Evolutionary conservation across 2,113 vertebrate species (phyloP).

Genomic region (Athene noctua): DNA sequence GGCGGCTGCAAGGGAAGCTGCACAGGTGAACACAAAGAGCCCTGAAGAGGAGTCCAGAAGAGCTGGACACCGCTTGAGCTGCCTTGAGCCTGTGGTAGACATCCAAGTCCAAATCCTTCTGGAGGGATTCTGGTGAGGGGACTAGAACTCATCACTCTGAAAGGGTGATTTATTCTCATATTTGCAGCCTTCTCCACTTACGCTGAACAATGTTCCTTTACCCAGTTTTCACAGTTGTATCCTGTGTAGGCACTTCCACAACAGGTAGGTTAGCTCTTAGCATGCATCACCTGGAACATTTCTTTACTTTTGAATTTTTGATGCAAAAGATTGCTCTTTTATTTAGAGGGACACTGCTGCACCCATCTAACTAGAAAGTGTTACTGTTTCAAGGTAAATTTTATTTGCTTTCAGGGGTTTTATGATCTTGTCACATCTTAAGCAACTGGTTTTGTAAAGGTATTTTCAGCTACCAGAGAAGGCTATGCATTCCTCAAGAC

Average conservation of each 20-base stretch:
- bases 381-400: not conserved
- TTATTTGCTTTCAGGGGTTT: not conserved
- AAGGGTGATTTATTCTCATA: not conserved
- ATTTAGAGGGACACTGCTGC: not conserved
- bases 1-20: not conserved
- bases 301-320: not conserved
- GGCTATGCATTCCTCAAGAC: not conserved
- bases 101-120: not conserved
- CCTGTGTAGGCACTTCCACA: not conserved
- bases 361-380: not conserved
- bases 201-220: not conserved
- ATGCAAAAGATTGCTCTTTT: not conserved
- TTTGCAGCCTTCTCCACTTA: not conserved
- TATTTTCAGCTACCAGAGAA: slow-evolving; percentile 35
- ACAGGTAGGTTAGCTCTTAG: not conserved
- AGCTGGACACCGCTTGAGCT: too few species aligned
- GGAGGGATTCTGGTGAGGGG: not conserved
- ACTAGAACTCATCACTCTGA: not conserved
- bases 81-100: not conserved
- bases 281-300: rapidly evolving
- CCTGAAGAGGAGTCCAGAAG: not conserved
- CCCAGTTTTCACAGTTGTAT: not conserved
- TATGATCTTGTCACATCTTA: not conserved
- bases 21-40: rapidly evolving
- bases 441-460: not conserved